A percentile compares a stretch with the other conserved stretches of the same genome.
phyloP scores from a whole-genome alignment of 2,113 vertebrate species.

The Hippocampus mohnikei region DNA sequence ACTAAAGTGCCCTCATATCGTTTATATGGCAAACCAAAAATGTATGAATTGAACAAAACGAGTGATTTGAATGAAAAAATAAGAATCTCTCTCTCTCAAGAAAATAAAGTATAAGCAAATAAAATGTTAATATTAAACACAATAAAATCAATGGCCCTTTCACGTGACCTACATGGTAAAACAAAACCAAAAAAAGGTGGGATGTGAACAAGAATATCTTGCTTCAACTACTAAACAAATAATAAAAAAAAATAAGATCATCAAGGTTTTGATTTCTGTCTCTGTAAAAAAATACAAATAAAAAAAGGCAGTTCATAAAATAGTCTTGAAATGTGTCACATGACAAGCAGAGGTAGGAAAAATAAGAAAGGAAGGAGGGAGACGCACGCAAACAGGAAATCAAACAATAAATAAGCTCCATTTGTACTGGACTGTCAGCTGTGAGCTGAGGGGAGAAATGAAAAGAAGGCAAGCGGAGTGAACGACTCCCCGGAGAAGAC shows the following conservation, averaged over 20 bases:
- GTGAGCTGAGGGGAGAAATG: constrained; percentile 55
- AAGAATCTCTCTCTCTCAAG: no score
- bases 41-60: no score
- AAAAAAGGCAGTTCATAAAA: not conserved
- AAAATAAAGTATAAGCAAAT: no score
- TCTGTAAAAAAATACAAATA: not conserved
- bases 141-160: no score
- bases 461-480: constrained; percentile 62
- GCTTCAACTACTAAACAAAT: no score
- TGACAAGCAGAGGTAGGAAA: not conserved
- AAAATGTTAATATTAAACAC: no score
- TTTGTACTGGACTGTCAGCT: constrained; percentile 53
- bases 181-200: no score
- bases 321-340: not conserved
- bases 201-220: no score
- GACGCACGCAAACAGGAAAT: constrained; percentile 12
- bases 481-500: constrained; percentile 63
- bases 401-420: constrained; percentile 34
- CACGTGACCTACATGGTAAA: no score
- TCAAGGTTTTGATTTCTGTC: not conserved
- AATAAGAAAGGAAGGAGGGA: not conserved
- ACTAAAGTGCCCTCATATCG: not conserved
- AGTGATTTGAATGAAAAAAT: no score
- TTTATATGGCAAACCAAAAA: no score
- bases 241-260: no score